Percentiles rank a stretch among this genome's conserved stretches.
phyloP scores from a whole-genome alignment of 2,113 vertebrate species.

The Cettia cetti region DNA sequence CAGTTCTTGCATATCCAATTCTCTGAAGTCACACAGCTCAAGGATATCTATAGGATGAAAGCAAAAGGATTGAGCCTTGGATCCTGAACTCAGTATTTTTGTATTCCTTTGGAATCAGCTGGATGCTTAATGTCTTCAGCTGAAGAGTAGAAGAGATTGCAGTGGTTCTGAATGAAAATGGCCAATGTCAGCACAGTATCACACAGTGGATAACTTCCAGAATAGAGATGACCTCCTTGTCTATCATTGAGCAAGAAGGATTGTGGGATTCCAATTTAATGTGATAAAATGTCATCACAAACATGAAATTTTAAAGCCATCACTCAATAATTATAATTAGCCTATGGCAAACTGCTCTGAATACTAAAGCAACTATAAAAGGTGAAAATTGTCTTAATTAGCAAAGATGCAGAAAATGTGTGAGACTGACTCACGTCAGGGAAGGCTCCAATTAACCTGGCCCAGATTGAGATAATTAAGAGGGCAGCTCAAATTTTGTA shows the following conservation, averaged over 20 bases:
- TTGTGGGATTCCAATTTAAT: constrained; percentile 13
- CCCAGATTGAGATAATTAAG: constrained; percentile 2
- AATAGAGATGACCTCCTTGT: not conserved
- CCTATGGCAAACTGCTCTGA: not conserved
- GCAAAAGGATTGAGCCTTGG: not conserved
- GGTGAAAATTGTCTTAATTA: constrained; percentile 50
- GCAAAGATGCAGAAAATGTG: not conserved
- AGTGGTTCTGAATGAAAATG: not conserved
- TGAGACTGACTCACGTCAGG: not conserved
- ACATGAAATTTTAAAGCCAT: constrained; percentile 27
- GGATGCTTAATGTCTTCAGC: not conserved
- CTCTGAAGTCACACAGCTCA: not conserved
- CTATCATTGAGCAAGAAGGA: not conserved
- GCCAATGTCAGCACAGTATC: not conserved
- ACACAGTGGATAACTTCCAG: not conserved
- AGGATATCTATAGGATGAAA: not conserved
- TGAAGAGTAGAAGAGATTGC: not conserved
- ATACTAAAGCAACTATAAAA: constrained; percentile 32
- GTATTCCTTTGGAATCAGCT: not conserved
- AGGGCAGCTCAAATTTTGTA: not conserved
- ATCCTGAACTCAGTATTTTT: not conserved
- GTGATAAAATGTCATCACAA: constrained; percentile 29
- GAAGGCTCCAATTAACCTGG: constrained; percentile 37
- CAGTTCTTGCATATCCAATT: not conserved
- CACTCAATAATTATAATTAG: constrained; percentile 34